Percentiles rank a stretch among this genome's conserved stretches.
These are phyloP conservation scores for Mastomys coucha DNA, from an alignment of 2,113 vertebrate species.

Conservation along the genomic window DNA sequence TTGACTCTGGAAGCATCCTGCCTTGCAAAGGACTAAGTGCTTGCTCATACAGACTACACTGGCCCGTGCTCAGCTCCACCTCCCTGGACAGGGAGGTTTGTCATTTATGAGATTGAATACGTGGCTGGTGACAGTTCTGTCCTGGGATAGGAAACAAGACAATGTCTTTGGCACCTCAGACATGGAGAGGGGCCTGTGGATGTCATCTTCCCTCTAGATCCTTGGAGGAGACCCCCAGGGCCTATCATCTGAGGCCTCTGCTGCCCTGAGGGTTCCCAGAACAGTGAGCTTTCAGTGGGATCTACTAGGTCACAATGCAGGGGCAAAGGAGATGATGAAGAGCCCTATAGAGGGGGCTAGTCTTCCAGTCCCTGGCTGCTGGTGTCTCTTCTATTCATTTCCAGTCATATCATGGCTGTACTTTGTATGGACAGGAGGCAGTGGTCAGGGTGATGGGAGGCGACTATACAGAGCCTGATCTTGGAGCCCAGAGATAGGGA, in stretches of 20 bases:
- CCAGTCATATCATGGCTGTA: slow-evolving; percentile 89
- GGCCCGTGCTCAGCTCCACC: neutral
- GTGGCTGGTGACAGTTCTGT: too few relatives aligned
- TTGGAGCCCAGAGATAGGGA: too few relatives aligned
- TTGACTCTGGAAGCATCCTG: neutral
- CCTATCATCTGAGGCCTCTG: neutral
- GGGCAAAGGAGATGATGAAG: slow-evolving; percentile 90
- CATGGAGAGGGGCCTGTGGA: neutral
- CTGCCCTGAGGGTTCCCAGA: neutral
- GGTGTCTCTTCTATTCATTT: slow-evolving; percentile 87
- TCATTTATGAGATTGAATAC: neutral
- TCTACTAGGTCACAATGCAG: slow-evolving; percentile 90
- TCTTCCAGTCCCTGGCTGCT: slow-evolving; percentile 89
- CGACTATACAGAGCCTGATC: neutral
- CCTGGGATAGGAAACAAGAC: neutral
- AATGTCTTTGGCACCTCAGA: neutral
- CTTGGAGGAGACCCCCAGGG: neutral
- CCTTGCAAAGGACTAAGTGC: too few relatives aligned
- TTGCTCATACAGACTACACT: neutral
- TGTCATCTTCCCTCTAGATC: neutral
- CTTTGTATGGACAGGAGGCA: slow-evolving; percentile 81
- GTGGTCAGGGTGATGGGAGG: neutral
- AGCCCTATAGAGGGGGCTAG: slow-evolving; percentile 91
- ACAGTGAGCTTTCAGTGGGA: neutral
- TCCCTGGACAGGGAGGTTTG: neutral